These are phyloP conservation scores for Labeo calbasu DNA, from an alignment of 2,797 vertebrate genomes.

Conservation along the genomic window DNA sequence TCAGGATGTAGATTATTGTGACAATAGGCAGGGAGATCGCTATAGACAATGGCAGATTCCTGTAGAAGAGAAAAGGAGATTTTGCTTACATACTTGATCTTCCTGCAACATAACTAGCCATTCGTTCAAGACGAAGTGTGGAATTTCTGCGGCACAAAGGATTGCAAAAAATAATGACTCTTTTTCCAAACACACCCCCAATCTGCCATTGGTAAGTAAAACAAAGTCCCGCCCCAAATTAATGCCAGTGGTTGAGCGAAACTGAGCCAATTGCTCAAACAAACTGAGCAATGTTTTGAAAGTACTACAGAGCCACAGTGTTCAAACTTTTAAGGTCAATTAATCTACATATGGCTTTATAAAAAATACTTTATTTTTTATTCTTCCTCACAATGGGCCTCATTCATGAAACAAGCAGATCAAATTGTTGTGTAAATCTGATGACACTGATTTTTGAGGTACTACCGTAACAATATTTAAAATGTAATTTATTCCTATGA, in stretches of 20 bases:
- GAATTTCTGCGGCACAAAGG: background rate
- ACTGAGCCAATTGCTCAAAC: too few relatives aligned
- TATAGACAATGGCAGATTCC: conserved; percentile 83
- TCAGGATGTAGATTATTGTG: conserved; percentile 85
- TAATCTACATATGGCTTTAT: background rate
- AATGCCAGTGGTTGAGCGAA: too few relatives aligned
- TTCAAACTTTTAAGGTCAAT: background rate
- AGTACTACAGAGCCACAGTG: background rate
- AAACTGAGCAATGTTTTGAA: background rate
- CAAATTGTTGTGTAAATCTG: too few relatives aligned
- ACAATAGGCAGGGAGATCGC: conserved; percentile 86
- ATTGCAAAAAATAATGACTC: background rate
- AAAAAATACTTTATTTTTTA: background rate
- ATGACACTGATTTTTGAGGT: too few relatives aligned
- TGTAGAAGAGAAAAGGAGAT: conserved; percentile 50
- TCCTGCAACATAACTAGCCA: background rate
- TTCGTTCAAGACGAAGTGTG: background rate
- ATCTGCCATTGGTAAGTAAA: too few relatives aligned
- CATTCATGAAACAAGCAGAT: too few relatives aligned
- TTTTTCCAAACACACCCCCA: background rate
- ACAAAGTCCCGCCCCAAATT: too few relatives aligned
- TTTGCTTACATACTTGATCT: background rate
- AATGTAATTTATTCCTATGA: too few relatives aligned
- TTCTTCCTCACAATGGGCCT: background rate
- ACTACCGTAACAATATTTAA: too few relatives aligned